Evolutionary conservation across 2,797 vertebrate genomes (phyloP), one percentile per base, ranked within the genome.

Genomic region (Microhierax caerulescens): DNA sequence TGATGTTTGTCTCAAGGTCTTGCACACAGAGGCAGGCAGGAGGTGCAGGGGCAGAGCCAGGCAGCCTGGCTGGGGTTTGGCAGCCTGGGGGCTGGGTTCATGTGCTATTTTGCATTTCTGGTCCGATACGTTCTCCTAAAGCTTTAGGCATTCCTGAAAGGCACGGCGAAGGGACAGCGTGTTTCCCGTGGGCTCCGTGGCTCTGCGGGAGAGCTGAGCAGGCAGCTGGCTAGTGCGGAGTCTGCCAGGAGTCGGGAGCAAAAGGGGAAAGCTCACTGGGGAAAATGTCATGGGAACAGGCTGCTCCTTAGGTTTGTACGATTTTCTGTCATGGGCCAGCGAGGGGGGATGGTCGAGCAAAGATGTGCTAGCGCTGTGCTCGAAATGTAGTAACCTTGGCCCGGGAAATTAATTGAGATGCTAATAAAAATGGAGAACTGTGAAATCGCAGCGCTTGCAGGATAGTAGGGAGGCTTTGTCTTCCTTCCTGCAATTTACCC

Each of bases 301-400:
- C 53, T 39, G 10, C 54, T 14, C 10, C 19, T 70, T 53, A 63
- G 41, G 63, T 32, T 60, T 24, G 17, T 56, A 8, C 43, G 30
- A 63, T 82, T 95, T 94, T 67, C n/a, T 67, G 23, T 70, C 39
- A 34, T 37, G 80, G 81, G 34, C 67, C 59, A 34, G 37, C 28
- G 68, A 79, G 0, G 20, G 47, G 13, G 22, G 9, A 65, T 0
- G 0, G 63, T 85, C 56, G 82, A 87, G n/a, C 30, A 50, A 88
- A 61, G 48, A 63, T 36, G 20, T 76, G 30, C 67, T 61, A 68
- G 50, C 43, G 65, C 37, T 47, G 7, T 19, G 11, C 59, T 88
- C 36, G 32, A 82, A 76, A 89, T 23, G 25, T 41, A 74, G 36
- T 37, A 41, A 79, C 85, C 53, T 68, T 88, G 70, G 89, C 36